Conservation (phyloP, 64 coral and sea anemone genomes). For the Trachythela sp. region DNA sequence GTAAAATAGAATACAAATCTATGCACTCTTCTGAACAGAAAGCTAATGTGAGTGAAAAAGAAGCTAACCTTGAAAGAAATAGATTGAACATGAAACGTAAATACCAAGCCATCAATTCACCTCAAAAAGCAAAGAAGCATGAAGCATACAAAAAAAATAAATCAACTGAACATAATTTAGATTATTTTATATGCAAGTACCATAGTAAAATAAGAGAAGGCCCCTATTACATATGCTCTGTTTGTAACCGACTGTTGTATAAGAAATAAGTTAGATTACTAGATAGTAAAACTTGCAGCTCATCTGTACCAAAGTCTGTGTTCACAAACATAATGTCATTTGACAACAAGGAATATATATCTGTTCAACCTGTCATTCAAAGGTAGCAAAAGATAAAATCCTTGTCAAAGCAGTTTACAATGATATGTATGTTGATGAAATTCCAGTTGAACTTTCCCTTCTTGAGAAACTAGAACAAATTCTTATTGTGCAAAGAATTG, state of each 20-base stretch:
- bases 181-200: not conserved
- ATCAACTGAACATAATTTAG: not conserved
- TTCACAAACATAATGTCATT: constrained; percentile 29
- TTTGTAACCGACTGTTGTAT: constrained; percentile 51
- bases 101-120: constrained; percentile 3
- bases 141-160: not conserved
- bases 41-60: not conserved
- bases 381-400: constrained; percentile 43
- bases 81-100: constrained; percentile 4
- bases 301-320: not conserved
- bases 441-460: constrained; percentile 52
- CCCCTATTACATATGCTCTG: constrained; percentile 47
- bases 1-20: not conserved
- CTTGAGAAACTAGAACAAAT: constrained; percentile 65
- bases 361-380: constrained; percentile 58
- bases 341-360: constrained; percentile 58
- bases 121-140: constrained; percentile 23
- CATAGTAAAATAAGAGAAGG: constrained; percentile 41
- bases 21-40: not conserved
- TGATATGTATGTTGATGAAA: constrained; percentile 58
- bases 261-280: constrained; percentile 18
- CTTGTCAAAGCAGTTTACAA: constrained; percentile 61
- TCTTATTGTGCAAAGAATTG: constrained; percentile 48
- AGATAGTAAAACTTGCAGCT: not conserved
- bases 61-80: constrained; percentile 18